phyloP scores from a whole-genome alignment of 1,140 invertebrate genomes.

The Leptinotarsa undecemlineata region DNA sequence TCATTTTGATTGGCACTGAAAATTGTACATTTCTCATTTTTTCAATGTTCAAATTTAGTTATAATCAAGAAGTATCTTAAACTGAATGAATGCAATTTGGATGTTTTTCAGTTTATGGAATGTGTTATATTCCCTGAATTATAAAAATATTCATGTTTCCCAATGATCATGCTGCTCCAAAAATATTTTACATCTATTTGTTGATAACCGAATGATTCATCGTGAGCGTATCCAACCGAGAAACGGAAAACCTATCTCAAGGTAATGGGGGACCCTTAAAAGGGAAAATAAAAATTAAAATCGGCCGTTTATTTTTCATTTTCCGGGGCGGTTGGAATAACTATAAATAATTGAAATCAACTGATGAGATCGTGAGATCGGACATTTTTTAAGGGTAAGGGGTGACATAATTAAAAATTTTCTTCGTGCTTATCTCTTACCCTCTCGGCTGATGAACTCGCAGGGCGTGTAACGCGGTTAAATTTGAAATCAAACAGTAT shows the following conservation, averaged over 20 bases:
- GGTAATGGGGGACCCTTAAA: background rate
- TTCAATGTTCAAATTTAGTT: too few relatives aligned
- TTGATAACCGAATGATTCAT: background rate
- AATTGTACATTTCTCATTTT: too few relatives aligned
- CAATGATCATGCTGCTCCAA: too few relatives aligned
- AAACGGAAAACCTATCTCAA: background rate
- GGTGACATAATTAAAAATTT: slow-evolving; percentile 28
- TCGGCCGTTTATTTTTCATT: slow-evolving; percentile 28
- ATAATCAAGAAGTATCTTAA: too few relatives aligned
- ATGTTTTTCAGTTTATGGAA: too few relatives aligned
- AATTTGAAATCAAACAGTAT: slow-evolving; percentile 3
- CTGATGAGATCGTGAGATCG: slow-evolving; percentile 25
- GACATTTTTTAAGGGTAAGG: slow-evolving; percentile 23
- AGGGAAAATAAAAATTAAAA: slow-evolving; percentile 29
- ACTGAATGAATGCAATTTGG: too few relatives aligned
- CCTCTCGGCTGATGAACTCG: background rate
- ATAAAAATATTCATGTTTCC: too few relatives aligned
- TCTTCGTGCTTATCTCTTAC: slow-evolving; percentile 20
- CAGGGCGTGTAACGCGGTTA: slow-evolving; percentile 1
- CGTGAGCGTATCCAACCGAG: background rate
- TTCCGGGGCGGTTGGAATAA: slow-evolving; percentile 16
- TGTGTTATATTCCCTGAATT: too few relatives aligned
- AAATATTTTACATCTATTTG: background rate
- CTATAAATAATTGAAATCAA: slow-evolving; percentile 33
- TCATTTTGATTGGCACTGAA: too few relatives aligned